A percentile compares a stretch with the other conserved stretches of the same genome.
These are phyloP conservation scores for Mixornis gularis DNA, from an alignment of 2,113 vertebrate genomes.

Conservation along the genomic window DNA sequence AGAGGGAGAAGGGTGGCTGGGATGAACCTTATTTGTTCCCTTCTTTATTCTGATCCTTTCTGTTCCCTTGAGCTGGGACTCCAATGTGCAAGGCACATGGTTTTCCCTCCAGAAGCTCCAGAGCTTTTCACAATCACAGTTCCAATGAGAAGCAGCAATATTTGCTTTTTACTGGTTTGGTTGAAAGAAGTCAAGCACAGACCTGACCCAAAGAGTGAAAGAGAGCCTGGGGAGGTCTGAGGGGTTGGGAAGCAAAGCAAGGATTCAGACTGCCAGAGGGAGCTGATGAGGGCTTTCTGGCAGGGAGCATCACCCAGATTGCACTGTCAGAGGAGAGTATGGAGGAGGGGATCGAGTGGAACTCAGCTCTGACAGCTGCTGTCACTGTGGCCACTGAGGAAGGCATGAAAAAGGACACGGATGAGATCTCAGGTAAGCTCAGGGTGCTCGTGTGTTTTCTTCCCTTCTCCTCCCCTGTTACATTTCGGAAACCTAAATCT, in stretches of 20 bases:
- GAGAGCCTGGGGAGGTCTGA: background rate
- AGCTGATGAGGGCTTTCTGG: constrained; percentile 1
- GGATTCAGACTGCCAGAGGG: background rate
- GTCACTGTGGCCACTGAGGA: constrained; percentile 78
- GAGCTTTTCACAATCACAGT: background rate
- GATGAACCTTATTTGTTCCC: background rate
- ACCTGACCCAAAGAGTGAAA: background rate
- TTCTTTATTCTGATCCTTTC: background rate
- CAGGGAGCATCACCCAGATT: constrained; percentile 75
- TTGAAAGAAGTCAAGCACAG: background rate
- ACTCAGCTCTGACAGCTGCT: constrained; percentile 71
- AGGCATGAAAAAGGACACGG: constrained; percentile 77
- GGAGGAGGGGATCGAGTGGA: constrained; percentile 82
- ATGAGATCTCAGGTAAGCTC: constrained; percentile 79
- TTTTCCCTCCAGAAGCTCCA: background rate
- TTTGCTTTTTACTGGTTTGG: background rate
- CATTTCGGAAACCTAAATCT: background rate
- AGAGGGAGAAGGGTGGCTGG: background rate
- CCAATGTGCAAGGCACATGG: background rate
- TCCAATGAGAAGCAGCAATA: background rate
- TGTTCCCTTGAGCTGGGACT: background rate
- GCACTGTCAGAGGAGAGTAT: constrained; percentile 76
- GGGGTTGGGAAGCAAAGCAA: background rate
- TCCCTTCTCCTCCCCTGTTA: background rate
- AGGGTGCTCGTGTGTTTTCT: background rate